Percentiles rank a stretch among this genome's conserved stretches.
Evolutionary conservation across 2,888 invertebrate genomes (phyloP).

Genomic region (Eustalomyia histrio): DNA sequence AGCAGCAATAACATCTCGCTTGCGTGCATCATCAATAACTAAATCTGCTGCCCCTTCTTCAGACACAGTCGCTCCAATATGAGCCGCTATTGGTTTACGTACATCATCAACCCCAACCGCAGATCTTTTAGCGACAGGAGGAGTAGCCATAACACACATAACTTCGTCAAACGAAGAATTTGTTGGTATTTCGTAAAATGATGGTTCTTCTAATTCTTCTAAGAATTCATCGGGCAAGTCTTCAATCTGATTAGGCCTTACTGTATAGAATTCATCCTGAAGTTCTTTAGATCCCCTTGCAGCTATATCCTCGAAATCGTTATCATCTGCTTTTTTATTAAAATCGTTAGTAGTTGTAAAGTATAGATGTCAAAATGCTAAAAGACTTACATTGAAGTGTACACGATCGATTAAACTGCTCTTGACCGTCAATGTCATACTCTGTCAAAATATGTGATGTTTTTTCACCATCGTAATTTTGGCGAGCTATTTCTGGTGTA

Average conservation of each 20-base stretch:
- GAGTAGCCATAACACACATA: slow-evolving; percentile 39
- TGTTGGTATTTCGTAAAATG: slow-evolving; percentile 39
- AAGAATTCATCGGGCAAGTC: slow-evolving; percentile 54
- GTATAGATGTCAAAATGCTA: neutral
- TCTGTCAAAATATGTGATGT: slow-evolving; percentile 62
- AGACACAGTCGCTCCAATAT: neutral
- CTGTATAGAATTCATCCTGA: neutral
- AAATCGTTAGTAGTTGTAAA: neutral
- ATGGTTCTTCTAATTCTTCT: slow-evolving; percentile 52
- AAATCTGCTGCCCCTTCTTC: neutral
- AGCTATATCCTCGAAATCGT: neutral
- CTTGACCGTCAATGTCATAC: slow-evolving; percentile 63
- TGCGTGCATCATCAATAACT: slow-evolving; percentile 26
- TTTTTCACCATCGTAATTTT: slow-evolving; percentile 33
- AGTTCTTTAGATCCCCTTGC: neutral
- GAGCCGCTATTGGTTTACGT: slow-evolving; percentile 12
- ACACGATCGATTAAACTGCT: slow-evolving; percentile 66
- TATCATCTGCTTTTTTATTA: slow-evolving; percentile 27
- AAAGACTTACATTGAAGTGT: slow-evolving; percentile 57
- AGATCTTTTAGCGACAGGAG: neutral
- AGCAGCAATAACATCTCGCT: neutral
- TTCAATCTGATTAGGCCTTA: slow-evolving; percentile 7
- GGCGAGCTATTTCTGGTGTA: slow-evolving; percentile 23
- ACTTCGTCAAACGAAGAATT: slow-evolving; percentile 52
- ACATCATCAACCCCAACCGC: neutral